Percentiles rank a stretch among this genome's conserved stretches.
These are phyloP conservation scores for Ectropis crepuscularia DNA, from an alignment of 2,888 invertebrate species.

Conservation along the genomic window DNA sequence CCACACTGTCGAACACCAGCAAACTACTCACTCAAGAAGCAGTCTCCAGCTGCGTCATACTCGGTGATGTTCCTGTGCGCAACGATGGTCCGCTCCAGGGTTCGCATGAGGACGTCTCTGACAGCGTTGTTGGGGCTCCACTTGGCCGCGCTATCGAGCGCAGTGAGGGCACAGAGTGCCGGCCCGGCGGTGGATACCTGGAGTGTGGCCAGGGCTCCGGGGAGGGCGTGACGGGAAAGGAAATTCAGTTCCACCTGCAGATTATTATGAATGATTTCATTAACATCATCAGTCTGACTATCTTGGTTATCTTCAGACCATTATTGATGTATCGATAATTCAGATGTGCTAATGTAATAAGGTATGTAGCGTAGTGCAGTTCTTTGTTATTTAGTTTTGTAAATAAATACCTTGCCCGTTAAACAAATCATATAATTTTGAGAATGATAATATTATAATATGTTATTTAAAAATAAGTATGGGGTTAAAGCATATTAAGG, in stretches of 20 bases:
- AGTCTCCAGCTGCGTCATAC: constrained; percentile 70
- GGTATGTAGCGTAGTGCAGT: no score
- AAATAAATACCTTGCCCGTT: no score
- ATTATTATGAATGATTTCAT: not conserved
- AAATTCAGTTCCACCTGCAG: constrained; percentile 69
- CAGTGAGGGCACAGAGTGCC: constrained; percentile 72
- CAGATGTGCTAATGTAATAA: no score
- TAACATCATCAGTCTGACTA: no score
- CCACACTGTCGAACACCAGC: no score
- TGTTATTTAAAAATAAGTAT: no score
- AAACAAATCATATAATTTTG: no score
- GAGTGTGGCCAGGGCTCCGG: constrained; percentile 62
- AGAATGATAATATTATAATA: no score
- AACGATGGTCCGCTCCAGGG: constrained; percentile 60
- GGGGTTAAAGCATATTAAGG: no score
- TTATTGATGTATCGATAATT: no score
- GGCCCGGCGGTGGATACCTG: constrained; percentile 65
- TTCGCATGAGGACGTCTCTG: constrained; percentile 55
- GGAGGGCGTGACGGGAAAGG: constrained; percentile 61
- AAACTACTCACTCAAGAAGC: constrained; percentile 65
- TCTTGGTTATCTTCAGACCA: no score
- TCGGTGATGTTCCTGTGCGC: constrained; percentile 69
- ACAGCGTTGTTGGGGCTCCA: constrained; percentile 53
- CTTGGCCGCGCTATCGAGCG: constrained; percentile 62
- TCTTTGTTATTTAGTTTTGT: no score